Base-by-base conservation (phyloP, 1,140 invertebrate genomes). In the Meloidogyne floridensis region DNA sequence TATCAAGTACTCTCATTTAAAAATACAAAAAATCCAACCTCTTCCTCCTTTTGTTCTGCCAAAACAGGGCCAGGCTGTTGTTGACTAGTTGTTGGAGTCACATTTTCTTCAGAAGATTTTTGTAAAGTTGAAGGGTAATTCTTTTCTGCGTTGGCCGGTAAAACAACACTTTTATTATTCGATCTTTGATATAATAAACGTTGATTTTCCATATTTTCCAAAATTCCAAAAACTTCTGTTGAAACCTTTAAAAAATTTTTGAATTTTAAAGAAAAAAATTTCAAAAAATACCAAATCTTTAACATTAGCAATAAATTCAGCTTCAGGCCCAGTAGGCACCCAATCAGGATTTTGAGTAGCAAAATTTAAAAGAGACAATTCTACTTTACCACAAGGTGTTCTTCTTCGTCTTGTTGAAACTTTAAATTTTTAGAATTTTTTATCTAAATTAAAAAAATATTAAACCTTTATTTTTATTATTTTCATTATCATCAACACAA, bases 331-430 rank as follows among this genome's bases (percentile, higher is more conserved):
- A 11, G 89, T 82, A 42, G 88, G 84, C 20, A 82, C 81, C 88
- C 88, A 89, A 47, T 86, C 84, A n/a, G 89, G 88, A 82, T 90
- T 87, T n/a, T 79, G 77, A 13, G 81, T 81, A 15, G 80, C 83
- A 76, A 89, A 89, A 59, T 89, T 87, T 20, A 89, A 56, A 59
- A 87, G 69, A 6, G 88, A 89, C 15, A 89, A 65, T 75, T 89
- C 88, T 2, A 89, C 89, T 80, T 90, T 90, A 20, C 85, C 88
- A 32, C 74, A 53, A 20, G 59, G 74, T 53, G 43, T 54, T 15
- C n/a, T 65, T 65, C 15, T 71, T 72, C 53, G 56, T 42, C 2
- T 1, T 51, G 18, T 47, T n/a, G 47, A 47, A 51, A 32, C 56
- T 71, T 18, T 47, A 59, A 42, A 10, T 20, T 47, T 54, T 13